A percentile compares a stretch with the other conserved stretches of the same genome.
These are phyloP conservation scores for Engraulis encrasicolus DNA, from an alignment of 2,113 vertebrate species.

Conservation along the genomic window DNA sequence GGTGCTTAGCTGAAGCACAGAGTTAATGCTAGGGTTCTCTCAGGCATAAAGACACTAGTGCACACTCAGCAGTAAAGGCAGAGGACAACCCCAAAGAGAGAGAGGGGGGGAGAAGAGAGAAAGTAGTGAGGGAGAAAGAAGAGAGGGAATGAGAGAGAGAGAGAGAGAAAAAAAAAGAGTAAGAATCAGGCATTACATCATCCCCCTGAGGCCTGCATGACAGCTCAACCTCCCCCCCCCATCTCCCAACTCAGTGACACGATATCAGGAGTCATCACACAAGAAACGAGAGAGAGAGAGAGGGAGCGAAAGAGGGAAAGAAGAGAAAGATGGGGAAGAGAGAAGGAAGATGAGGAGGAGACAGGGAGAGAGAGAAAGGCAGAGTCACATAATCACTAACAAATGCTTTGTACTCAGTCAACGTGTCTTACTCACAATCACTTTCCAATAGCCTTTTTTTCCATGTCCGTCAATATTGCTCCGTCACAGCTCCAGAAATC, in stretches of 20 bases:
- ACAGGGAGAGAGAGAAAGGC: neutral
- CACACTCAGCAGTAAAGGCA: neutral
- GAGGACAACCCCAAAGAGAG: neutral
- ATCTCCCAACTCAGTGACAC: neutral
- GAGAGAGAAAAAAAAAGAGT: neutral
- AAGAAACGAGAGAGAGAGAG: conserved; percentile 22
- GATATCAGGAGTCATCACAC: neutral
- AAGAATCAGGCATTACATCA: neutral
- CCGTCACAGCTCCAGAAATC: neutral
- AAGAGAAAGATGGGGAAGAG: no score
- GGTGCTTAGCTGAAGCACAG: neutral
- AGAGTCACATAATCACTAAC: neutral
- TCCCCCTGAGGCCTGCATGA: conserved; percentile 1
- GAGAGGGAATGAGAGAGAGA: conserved; percentile 26
- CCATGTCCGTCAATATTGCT: neutral
- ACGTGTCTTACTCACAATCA: neutral
- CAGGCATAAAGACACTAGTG: conserved; percentile 9
- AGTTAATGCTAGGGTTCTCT: neutral
- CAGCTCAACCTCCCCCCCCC: neutral
- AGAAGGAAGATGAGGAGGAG: no score
- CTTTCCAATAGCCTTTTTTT: neutral
- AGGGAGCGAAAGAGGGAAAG: no score
- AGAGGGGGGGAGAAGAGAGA: neutral
- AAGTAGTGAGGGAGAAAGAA: neutral
- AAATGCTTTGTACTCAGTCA: conserved; percentile 5